Percentiles rank a stretch among this genome's conserved stretches.
phyloP scores from a whole-genome alignment of 2,797 vertebrate species.

The Pantherophis alleghaniensis region DNA sequence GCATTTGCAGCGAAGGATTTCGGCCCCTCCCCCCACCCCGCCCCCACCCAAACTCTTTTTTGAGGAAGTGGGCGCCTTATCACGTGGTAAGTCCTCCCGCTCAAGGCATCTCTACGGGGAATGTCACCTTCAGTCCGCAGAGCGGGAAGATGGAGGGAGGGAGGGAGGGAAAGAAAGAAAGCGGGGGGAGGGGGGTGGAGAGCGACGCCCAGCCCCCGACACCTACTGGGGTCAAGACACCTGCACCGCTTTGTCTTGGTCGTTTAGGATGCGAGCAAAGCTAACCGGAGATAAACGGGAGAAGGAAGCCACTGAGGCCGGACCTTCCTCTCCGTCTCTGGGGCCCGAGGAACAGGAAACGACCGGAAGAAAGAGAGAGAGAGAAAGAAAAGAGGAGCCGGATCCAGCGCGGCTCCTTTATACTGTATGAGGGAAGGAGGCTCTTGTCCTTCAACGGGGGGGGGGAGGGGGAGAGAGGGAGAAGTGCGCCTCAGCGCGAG shows the following conservation, averaged over 20 bases:
- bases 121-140: constrained; percentile 16
- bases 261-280: constrained; percentile 34
- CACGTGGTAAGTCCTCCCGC: background rate
- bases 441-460: background rate
- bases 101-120: background rate
- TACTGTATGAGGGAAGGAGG: background rate
- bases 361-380: background rate
- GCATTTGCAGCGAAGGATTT: background rate
- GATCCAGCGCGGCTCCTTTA: background rate
- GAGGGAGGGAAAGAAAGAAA: constrained; percentile 3
- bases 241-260: constrained; percentile 16
- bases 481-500: background rate
- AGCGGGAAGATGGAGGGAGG: background rate
- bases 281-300: constrained; percentile 8
- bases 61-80: background rate
- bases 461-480: background rate
- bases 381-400: background rate
- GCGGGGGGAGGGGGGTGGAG: background rate
- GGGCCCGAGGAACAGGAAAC: background rate
- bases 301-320: background rate
- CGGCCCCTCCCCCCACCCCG: background rate
- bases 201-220: background rate
- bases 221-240: background rate
- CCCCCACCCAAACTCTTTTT: background rate
- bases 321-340: background rate